Evolutionary conservation across 2,113 vertebrate genomes (phyloP).

Genomic region (Apeltes quadracus): DNA sequence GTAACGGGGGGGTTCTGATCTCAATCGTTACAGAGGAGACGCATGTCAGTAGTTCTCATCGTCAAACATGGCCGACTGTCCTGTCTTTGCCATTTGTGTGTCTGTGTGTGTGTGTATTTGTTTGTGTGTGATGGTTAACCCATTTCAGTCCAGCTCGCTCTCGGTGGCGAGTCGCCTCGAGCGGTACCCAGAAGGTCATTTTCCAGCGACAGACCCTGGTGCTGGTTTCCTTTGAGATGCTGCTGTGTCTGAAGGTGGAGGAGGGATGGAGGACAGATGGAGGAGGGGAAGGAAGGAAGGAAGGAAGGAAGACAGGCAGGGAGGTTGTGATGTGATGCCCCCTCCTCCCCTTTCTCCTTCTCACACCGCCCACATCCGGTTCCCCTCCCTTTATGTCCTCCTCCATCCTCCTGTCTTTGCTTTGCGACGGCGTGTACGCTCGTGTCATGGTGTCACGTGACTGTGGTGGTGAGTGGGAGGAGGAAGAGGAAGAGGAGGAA

Average conservation of each 20-base stretch:
- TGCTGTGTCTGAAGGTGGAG: constrained; percentile 3
- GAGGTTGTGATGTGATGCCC: constrained; percentile 64
- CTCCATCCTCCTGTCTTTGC: constrained; percentile 33
- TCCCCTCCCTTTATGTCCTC: constrained; percentile 50
- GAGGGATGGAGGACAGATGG: not conserved
- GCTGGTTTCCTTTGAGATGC: not conserved
- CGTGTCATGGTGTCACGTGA: constrained; percentile 51
- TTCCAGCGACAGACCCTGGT: constrained; percentile 5
- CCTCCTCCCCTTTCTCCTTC: constrained; percentile 23
- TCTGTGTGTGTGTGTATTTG: constrained; percentile 1
- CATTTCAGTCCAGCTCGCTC: not conserved
- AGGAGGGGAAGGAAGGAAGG: constrained; percentile 5
- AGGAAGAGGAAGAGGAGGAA: not conserved
- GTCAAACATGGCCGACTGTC: too few species aligned
- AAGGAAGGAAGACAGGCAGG: constrained; percentile 59
- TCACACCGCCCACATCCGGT: constrained; percentile 35
- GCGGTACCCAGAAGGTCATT: constrained; percentile 28
- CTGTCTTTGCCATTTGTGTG: not conserved
- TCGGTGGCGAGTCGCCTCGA: not conserved
- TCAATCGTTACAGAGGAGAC: too few species aligned
- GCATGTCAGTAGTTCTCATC: too few species aligned
- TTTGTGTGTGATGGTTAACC: not conserved
- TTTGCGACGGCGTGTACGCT: constrained; percentile 28
- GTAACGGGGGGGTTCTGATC: too few species aligned
- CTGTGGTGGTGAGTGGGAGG: constrained; percentile 41